phyloP scores from a whole-genome alignment of 2,797 vertebrate species.

The Schizopygopsis malacanthus region DNA sequence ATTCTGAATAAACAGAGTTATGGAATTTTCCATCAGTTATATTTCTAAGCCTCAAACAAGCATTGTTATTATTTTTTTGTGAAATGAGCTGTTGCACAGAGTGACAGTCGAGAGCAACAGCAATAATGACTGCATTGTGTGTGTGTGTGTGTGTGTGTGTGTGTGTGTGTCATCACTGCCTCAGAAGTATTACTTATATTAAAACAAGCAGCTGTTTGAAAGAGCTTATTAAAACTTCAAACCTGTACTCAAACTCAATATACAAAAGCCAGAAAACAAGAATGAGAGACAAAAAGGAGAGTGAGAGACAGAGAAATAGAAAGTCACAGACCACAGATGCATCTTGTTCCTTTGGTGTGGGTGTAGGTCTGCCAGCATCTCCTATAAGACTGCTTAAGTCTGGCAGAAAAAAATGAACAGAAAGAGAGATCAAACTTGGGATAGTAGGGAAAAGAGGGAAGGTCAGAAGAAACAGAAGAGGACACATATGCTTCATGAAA shows the following conservation, averaged over 20 bases:
- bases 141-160: conserved; percentile 55
- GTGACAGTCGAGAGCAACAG: conserved; percentile 73
- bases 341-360: conserved; percentile 47
- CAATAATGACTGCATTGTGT: conserved; percentile 68
- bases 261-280: background rate
- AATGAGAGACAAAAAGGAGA: conserved; percentile 2
- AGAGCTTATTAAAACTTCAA: conserved; percentile 74
- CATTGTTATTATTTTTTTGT: conserved; percentile 73
- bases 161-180: conserved; percentile 63
- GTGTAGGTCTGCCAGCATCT: conserved; percentile 49
- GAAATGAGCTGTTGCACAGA: conserved; percentile 68
- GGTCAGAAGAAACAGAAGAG: background rate
- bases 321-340: conserved; percentile 43
- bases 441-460: background rate
- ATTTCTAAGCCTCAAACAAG: conserved; percentile 69
- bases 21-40: conserved; percentile 68
- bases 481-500: background rate
- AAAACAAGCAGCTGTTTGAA: conserved; percentile 76
- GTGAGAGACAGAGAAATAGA: conserved; percentile 27
- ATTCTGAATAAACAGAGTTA: conserved; percentile 66
- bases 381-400: background rate
- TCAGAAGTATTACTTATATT: conserved; percentile 75
- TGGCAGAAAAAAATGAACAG: background rate
- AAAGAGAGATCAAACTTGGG: background rate
- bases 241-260: conserved; percentile 56